phyloP scores from a whole-genome alignment of 2,113 vertebrate species.

The Gopherus evgoodei region DNA sequence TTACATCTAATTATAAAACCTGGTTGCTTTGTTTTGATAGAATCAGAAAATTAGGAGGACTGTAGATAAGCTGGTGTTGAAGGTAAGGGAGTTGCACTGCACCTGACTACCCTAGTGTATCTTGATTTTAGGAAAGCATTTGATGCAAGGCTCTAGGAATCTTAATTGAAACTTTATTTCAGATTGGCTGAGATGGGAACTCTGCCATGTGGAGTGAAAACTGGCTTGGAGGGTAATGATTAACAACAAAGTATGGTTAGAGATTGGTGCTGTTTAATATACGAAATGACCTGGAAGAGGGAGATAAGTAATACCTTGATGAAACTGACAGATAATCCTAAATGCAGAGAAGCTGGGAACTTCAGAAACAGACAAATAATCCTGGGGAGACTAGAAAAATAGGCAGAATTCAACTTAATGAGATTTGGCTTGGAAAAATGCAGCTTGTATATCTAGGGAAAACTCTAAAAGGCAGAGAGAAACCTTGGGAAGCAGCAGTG shows the following conservation, averaged over 20 bases:
- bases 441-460: background rate
- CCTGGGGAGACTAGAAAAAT: background rate
- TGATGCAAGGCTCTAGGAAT: background rate
- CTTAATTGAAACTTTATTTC: background rate
- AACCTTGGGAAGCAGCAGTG: background rate
- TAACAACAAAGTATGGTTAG: background rate
- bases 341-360: background rate
- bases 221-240: accelerated
- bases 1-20: background rate
- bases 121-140: background rate
- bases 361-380: background rate
- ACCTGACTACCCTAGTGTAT: background rate
- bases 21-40: background rate
- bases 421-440: background rate
- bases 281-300: background rate
- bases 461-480: background rate
- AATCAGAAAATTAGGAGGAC: background rate
- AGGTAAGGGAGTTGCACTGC: background rate
- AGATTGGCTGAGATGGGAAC: background rate
- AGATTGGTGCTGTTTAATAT: background rate
- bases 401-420: background rate
- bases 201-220: background rate
- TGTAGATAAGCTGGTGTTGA: accelerated
- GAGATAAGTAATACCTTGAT: background rate
- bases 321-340: background rate